Conservation (phyloP, 2,888 invertebrate genomes). For the Nomada ferruginata region DNA sequence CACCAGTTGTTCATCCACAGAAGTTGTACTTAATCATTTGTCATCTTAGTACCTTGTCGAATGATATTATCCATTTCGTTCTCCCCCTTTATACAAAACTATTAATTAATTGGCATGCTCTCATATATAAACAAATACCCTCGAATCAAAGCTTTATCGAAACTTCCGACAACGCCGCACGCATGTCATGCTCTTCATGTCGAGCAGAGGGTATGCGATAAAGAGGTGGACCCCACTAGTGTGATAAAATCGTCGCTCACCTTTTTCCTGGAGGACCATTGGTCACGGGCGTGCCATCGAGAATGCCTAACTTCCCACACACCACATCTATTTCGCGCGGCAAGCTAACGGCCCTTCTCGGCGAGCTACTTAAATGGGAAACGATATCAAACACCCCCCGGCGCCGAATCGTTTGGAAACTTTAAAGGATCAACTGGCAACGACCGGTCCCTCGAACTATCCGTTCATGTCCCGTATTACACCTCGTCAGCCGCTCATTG, state of each 20-base stretch:
- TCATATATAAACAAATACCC: too few relatives aligned
- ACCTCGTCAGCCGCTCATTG: conserved; percentile 57
- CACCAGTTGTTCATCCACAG: too few relatives aligned
- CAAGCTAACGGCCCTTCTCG: conserved; percentile 15
- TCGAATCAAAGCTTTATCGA: too few relatives aligned
- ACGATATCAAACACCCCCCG: conserved; percentile 37
- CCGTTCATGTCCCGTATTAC: conserved; percentile 58
- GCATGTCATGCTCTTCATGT: too few relatives aligned
- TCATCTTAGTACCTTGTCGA: too few relatives aligned
- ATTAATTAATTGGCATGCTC: too few relatives aligned
- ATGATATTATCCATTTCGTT: too few relatives aligned
- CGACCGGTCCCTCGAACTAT: conserved; percentile 47
- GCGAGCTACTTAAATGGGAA: conserved; percentile 24
- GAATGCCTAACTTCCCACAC: conserved; percentile 47
- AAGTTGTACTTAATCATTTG: too few relatives aligned
- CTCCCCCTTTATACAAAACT: too few relatives aligned
- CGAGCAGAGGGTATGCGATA: too few relatives aligned
- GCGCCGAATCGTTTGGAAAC: conserved; percentile 12
- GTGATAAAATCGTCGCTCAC: conserved; percentile 50
- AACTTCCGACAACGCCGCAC: too few relatives aligned
- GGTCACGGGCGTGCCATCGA: conserved; percentile 68
- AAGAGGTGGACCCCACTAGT: too few relatives aligned
- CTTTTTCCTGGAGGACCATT: conserved; percentile 63
- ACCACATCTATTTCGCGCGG: conserved; percentile 42
- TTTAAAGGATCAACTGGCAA: conserved; percentile 18